Evolutionary conservation across 2,113 vertebrate species (phyloP).

Genomic region (Chlamydotis undulata): DNA sequence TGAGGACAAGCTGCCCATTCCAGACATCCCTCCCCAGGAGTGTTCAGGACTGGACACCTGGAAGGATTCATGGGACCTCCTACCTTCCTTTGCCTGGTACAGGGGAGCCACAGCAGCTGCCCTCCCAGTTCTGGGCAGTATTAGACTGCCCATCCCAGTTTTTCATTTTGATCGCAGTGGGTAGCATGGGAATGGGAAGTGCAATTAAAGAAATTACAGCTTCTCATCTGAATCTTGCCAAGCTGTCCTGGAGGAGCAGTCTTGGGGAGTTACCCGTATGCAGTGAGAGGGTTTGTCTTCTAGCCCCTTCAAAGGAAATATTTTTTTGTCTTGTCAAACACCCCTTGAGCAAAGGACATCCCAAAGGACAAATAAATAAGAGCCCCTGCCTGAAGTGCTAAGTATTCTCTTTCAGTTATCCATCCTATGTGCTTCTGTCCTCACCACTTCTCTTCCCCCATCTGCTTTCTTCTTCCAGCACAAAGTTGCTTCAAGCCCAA

Average conservation of each 20-base stretch:
- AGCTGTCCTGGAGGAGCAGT: not conserved
- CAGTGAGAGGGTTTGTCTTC: not conserved
- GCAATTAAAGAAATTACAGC: slow-evolving; percentile 6
- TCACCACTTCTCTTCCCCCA: not conserved
- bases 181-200: not conserved
- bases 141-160: not conserved
- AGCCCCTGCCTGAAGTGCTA: not conserved
- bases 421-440: not conserved
- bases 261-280: not conserved
- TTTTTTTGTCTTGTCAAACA: not conserved
- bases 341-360: not conserved
- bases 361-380: not conserved
- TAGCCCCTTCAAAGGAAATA: not conserved
- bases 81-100: not conserved
- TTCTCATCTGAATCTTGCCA: not conserved
- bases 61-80: not conserved
- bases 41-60: not conserved
- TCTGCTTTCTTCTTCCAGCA: not conserved
- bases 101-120: not conserved
- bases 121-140: not conserved
- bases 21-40: not conserved
- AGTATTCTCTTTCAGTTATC: not conserved
- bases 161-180: not conserved
- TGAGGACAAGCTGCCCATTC: not conserved
- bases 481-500: not conserved